phyloP scores from a whole-genome alignment of 2,797 vertebrate species.

The Phataginus tetradactyla region DNA sequence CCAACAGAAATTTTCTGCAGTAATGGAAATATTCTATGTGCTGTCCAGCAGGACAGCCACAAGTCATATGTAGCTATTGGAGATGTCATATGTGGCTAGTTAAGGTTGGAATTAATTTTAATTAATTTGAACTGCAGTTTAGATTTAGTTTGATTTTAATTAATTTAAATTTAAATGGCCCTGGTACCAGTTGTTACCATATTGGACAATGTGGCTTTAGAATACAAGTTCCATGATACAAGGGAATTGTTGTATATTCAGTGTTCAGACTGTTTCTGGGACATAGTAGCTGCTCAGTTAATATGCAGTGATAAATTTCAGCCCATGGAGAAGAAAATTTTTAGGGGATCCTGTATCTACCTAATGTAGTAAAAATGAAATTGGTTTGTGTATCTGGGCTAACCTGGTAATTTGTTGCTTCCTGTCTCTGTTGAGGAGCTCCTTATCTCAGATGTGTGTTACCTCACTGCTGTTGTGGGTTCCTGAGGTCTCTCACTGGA shows the following conservation, averaged over 20 bases:
- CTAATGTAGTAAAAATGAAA: constrained; percentile 7
- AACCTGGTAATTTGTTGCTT: neutral
- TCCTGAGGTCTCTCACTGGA: neutral
- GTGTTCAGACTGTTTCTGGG: neutral
- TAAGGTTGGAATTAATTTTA: too few species aligned
- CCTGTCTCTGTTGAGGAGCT: neutral
- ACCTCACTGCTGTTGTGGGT: neutral
- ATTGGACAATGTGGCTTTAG: neutral
- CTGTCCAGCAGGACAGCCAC: neutral
- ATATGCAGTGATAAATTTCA: neutral
- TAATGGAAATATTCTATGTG: neutral
- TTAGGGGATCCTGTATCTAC: neutral
- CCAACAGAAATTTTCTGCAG: neutral
- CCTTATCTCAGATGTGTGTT: neutral
- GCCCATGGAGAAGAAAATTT: neutral
- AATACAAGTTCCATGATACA: neutral
- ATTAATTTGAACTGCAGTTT: neutral
- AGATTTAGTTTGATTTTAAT: neutral
- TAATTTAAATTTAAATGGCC: neutral
- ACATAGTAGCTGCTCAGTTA: neutral
- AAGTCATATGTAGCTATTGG: neutral
- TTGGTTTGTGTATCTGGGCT: neutral
- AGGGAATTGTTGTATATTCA: neutral
- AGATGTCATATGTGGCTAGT: neutral
- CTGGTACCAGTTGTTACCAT: neutral